Evolutionary conservation across 2,888 invertebrate species (phyloP).

Genomic region (Sinopyrophorus schimmeli): DNA sequence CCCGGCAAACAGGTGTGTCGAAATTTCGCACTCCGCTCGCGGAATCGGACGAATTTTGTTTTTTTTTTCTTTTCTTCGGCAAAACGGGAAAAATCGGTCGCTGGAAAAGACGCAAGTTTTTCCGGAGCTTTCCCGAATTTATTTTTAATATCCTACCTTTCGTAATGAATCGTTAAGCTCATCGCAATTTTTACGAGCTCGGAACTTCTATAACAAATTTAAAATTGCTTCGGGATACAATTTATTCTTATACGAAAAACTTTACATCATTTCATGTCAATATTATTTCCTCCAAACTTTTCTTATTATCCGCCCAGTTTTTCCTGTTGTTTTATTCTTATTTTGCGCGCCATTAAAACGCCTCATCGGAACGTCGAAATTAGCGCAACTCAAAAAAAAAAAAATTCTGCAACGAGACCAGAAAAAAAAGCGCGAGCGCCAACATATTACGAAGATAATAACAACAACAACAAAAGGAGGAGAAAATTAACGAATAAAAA

Average conservation of each 20-base stretch:
- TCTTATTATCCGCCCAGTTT: slow-evolving; percentile 29
- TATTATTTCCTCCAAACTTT: slow-evolving; percentile 32
- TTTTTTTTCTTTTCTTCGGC: slow-evolving; percentile 17
- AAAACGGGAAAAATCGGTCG: background rate
- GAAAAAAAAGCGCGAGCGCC: too few species aligned
- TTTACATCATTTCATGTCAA: slow-evolving; percentile 35
- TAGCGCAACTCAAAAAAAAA: too few species aligned
- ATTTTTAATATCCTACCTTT: slow-evolving; percentile 31
- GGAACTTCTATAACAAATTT: slow-evolving; percentile 36
- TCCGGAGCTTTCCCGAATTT: slow-evolving; percentile 15
- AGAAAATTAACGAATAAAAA: slow-evolving; percentile 43
- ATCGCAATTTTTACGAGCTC: slow-evolving; percentile 31
- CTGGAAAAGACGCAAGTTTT: slow-evolving; percentile 4
- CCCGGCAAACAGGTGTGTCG: slow-evolving; percentile 27
- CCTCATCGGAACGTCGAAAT: too few species aligned
- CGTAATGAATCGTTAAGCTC: slow-evolving; percentile 33
- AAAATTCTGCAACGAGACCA: too few species aligned
- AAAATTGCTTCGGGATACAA: slow-evolving; percentile 33
- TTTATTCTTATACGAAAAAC: slow-evolving; percentile 34
- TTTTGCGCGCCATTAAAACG: too few species aligned
- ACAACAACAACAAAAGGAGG: slow-evolving; percentile 21
- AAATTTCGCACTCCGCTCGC: slow-evolving; percentile 23
- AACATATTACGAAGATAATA: too few species aligned
- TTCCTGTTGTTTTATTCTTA: too few species aligned
- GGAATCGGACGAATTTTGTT: too few species aligned